A percentile compares a stretch with the other conserved stretches of the same genome.
phyloP scores from a whole-genome alignment of 2,113 vertebrate genomes.

The Urocitellus parryii region DNA sequence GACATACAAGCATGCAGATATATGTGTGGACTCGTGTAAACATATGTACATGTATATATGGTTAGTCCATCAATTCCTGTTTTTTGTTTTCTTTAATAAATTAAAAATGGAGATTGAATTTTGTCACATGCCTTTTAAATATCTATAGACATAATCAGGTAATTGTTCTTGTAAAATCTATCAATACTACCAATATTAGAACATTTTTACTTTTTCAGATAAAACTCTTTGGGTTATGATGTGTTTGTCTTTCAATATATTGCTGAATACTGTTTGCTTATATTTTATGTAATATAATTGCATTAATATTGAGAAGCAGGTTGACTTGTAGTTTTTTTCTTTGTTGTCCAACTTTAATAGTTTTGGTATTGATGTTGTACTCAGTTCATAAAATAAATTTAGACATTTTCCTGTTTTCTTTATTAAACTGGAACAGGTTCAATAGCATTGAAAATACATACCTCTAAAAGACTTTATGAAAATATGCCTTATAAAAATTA shows the following conservation, averaged over 20 bases:
- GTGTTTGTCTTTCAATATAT: not conserved
- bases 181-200: not conserved
- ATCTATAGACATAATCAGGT: not conserved
- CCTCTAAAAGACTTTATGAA: not conserved
- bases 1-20: not conserved
- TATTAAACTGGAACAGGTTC: not conserved
- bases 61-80: not conserved
- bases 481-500: not conserved
- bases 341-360: not conserved
- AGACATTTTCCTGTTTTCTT: not conserved
- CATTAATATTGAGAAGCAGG: not conserved
- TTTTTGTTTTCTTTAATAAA: not conserved
- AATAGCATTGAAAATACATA: not conserved
- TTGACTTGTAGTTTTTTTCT: not conserved
- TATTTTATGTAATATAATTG: not conserved
- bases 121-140: constrained; percentile 4
- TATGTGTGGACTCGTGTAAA: not conserved
- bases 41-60: not conserved
- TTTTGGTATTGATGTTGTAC: not conserved
- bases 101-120: constrained; percentile 35
- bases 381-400: constrained; percentile 25
- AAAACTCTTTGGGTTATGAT: not conserved
- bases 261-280: not conserved
- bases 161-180: not conserved
- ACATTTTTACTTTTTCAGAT: not conserved